A percentile compares a stretch with the other conserved stretches of the same genome.
These are phyloP conservation scores for Athalia cordata DNA, from an alignment of 2,888 invertebrate species.

Conservation along the genomic window DNA sequence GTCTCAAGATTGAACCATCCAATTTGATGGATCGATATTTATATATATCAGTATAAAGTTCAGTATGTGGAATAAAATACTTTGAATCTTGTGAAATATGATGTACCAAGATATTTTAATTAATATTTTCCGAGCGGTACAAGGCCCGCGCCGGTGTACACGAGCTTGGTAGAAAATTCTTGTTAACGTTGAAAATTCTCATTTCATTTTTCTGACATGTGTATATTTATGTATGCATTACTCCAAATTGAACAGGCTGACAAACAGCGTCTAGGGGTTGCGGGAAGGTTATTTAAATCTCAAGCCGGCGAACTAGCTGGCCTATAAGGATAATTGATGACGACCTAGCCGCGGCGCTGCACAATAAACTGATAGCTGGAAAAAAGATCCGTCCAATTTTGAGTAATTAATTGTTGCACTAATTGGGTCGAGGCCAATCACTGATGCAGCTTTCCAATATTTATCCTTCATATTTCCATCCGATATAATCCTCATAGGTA, in stretches of 20 bases:
- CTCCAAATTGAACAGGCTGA: conserved; percentile 8
- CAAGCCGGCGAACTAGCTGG: background rate
- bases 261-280: conserved; percentile 19
- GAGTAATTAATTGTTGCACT: too few species aligned
- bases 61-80: too few species aligned
- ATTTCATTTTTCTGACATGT: background rate
- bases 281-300: background rate
- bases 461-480: too few species aligned
- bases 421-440: too few species aligned
- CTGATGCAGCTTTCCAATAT: too few species aligned
- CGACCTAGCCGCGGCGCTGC: background rate
- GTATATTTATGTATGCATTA: background rate
- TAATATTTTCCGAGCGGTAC: background rate
- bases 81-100: too few species aligned
- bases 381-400: too few species aligned
- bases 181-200: conserved; percentile 11
- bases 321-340: background rate
- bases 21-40: too few species aligned
- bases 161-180: background rate
- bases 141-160: background rate
- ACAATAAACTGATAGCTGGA: background rate
- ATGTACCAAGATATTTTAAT: background rate
- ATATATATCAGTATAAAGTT: too few species aligned
- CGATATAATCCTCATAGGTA: too few species aligned
- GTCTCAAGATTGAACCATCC: too few species aligned